phyloP scores from a whole-genome alignment of 2,797 vertebrate genomes.

The Salarias fasciatus region DNA sequence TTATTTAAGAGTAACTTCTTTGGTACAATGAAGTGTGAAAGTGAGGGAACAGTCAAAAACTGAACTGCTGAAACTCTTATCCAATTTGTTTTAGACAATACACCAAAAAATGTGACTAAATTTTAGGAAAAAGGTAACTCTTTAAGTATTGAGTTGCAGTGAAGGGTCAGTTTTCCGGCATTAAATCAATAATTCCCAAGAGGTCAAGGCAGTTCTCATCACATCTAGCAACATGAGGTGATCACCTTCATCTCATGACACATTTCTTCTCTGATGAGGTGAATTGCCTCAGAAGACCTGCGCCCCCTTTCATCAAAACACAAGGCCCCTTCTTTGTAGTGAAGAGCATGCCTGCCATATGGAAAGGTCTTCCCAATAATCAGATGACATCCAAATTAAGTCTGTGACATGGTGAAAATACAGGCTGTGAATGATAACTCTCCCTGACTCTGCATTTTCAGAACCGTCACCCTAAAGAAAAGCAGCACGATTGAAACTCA shows the following conservation, averaged over 20 bases:
- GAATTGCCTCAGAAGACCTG: conserved; percentile 25
- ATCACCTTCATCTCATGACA: conserved; percentile 42
- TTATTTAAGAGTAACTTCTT: not conserved
- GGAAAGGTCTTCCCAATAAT: conserved; percentile 56
- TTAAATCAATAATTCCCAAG: conserved; percentile 32
- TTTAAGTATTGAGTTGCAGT: not conserved
- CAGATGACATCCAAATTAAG: conserved; percentile 29
- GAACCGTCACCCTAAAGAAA: not conserved
- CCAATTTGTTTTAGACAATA: not conserved
- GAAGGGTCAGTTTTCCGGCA: conserved; percentile 5
- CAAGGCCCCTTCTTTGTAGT: conserved; percentile 26
- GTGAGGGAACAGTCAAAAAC: not conserved
- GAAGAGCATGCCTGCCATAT: conserved; percentile 38
- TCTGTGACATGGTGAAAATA: conserved; percentile 17
- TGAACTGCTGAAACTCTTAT: not conserved
- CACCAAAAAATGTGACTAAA: not conserved
- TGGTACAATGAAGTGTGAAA: not conserved
- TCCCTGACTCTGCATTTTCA: not conserved
- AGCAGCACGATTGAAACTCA: not conserved
- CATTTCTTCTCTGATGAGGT: conserved; percentile 43
- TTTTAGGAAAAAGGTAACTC: not conserved
- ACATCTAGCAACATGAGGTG: conserved; percentile 22
- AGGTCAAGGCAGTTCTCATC: conserved; percentile 41
- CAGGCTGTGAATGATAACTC: conserved; percentile 1
- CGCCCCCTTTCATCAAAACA: conserved; percentile 25